A percentile compares a stretch with the other conserved stretches of the same genome.
Conservation (phyloP, 2,888 invertebrate species). For the Poecilus cupreus region DNA sequence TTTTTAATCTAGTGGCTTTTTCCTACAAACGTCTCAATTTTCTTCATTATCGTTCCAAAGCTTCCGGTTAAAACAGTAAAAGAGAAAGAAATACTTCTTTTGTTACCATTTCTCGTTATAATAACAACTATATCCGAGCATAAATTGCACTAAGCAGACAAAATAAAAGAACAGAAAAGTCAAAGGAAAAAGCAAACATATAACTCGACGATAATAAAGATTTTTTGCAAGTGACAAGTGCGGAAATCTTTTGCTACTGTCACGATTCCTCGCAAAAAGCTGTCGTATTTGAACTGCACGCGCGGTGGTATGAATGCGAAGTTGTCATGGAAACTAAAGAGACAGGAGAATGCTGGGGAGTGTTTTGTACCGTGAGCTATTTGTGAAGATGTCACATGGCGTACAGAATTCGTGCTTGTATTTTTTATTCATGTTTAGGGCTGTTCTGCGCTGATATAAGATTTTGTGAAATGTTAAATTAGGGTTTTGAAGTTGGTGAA, state of each 20-base stretch:
- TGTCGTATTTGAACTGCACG: not conserved
- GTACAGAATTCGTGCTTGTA: not conserved
- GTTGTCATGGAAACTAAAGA: conserved; percentile 8
- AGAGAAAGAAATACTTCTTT: not conserved
- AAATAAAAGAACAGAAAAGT: not conserved
- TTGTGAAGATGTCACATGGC: not conserved
- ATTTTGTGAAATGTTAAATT: no score
- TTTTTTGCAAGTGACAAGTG: conserved; percentile 16
- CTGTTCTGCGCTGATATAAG: no score
- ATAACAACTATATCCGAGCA: not conserved
- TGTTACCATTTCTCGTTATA: not conserved
- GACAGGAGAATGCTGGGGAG: not conserved
- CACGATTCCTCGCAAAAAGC: not conserved
- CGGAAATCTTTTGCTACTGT: conserved; percentile 2
- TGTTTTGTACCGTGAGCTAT: not conserved
- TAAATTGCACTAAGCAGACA: not conserved
- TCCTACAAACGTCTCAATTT: no score
- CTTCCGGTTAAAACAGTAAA: no score
- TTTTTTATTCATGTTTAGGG: not conserved
- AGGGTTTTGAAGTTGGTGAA: no score
- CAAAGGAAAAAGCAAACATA: conserved; percentile 3
- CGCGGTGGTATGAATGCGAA: not conserved
- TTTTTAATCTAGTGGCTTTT: no score
- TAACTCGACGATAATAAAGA: not conserved
- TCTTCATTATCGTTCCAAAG: no score